Evolutionary conservation across 1,140 invertebrate species (phyloP).

Genomic region (Calosoma granatense): DNA sequence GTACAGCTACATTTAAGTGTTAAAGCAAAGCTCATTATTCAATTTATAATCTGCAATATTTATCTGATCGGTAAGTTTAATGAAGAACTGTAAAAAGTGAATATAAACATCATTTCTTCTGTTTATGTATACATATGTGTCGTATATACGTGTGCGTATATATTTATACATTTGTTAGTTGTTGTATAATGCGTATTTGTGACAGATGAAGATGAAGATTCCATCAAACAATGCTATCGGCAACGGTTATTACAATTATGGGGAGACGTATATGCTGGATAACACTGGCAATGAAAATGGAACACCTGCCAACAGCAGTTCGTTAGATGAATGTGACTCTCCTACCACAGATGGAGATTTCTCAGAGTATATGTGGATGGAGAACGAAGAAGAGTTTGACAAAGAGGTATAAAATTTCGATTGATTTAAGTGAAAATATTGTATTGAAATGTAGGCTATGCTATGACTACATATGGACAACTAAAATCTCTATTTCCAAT

Average conservation of each 20-base stretch:
- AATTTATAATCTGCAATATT: too few relatives aligned
- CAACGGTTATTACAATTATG: constrained; percentile 42
- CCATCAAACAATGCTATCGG: constrained; percentile 37
- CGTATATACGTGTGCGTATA: too few relatives aligned
- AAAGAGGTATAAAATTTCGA: constrained; percentile 53
- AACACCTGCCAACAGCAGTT: constrained; percentile 31
- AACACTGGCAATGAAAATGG: constrained; percentile 17
- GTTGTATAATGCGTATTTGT: constrained; percentile 11
- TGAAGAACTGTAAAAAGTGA: too few relatives aligned
- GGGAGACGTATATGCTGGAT: constrained; percentile 38
- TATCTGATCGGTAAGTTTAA: too few relatives aligned
- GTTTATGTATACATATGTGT: too few relatives aligned
- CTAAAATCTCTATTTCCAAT: neutral
- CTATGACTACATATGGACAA: too few relatives aligned
- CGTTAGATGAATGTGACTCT: constrained; percentile 39
- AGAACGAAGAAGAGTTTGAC: constrained; percentile 82
- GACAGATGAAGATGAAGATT: constrained; percentile 46
- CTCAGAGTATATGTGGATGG: constrained; percentile 86
- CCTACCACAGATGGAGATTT: constrained; percentile 59
- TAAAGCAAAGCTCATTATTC: too few relatives aligned
- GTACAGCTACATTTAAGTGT: too few relatives aligned
- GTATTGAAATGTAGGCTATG: constrained; percentile 3
- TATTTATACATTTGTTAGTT: too few relatives aligned
- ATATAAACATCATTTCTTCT: too few relatives aligned
- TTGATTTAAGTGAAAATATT: neutral